phyloP scores from a whole-genome alignment of 2,888 invertebrate species.

The Malthinus seriepunctatus region DNA sequence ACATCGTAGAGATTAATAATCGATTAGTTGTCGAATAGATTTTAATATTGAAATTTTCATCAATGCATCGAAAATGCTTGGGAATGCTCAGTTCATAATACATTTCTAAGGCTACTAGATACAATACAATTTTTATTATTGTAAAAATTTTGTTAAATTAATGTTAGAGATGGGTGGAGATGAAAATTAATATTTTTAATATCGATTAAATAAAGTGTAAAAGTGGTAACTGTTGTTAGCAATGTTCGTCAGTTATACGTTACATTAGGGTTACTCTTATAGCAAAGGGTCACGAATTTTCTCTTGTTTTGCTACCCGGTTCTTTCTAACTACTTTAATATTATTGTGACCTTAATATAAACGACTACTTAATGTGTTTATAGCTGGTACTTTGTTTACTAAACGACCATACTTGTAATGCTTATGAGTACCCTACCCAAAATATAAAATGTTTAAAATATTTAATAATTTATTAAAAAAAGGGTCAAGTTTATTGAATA shows the following conservation, averaged over 20 bases:
- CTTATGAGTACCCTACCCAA: slow-evolving; percentile 9
- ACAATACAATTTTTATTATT: too few relatives aligned
- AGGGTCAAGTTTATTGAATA: neutral
- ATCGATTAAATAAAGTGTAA: slow-evolving; percentile 9
- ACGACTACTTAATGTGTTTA: slow-evolving; percentile 29
- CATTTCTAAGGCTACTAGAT: too few relatives aligned
- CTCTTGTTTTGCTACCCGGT: slow-evolving; percentile 17
- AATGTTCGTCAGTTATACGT: slow-evolving; percentile 24
- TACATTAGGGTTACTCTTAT: slow-evolving; percentile 21
- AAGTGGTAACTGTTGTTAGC: slow-evolving; percentile 15
- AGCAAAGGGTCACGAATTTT: slow-evolving; percentile 21
- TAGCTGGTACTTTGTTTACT: slow-evolving; percentile 25
- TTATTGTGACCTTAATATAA: slow-evolving; percentile 25
- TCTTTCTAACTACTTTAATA: slow-evolving; percentile 24
- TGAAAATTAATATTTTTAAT: slow-evolving; percentile 3
- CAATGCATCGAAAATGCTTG: too few relatives aligned
- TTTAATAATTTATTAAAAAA: slow-evolving; percentile 9
- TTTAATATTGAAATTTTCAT: too few relatives aligned
- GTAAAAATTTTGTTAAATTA: too few relatives aligned
- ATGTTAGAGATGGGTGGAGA: neutral
- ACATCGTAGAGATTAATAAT: slow-evolving; percentile 13
- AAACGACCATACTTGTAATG: slow-evolving; percentile 16
- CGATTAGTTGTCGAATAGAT: slow-evolving; percentile 13
- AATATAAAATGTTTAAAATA: slow-evolving; percentile 1
- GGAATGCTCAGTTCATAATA: too few relatives aligned